Conservation (phyloP, 2,888 invertebrate genomes). For the Acanthosepion pharaonis region DNA sequence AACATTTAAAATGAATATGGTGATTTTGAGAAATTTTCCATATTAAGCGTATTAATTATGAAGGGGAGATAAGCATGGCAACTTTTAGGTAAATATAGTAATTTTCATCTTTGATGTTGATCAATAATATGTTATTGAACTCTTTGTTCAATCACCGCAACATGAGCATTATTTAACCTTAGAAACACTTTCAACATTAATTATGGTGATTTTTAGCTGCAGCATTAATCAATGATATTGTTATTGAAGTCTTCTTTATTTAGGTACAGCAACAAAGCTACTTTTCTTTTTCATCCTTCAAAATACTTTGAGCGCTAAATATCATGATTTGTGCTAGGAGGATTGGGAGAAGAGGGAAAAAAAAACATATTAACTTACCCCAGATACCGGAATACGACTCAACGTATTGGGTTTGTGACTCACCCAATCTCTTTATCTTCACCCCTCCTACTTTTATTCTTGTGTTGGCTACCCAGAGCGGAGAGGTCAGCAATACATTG, state of each 20-base stretch:
- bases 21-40: no score
- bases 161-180: neutral
- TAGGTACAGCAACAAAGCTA: neutral
- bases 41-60: no score
- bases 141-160: neutral
- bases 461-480: conserved; percentile 93
- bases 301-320: neutral
- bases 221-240: neutral
- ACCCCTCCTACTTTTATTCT: conserved; percentile 86
- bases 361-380: conserved; percentile 58
- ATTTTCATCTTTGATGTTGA: no score
- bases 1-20: no score
- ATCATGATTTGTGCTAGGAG: neutral
- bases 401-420: neutral
- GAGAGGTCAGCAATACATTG: conserved; percentile 89
- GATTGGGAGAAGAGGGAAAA: neutral
- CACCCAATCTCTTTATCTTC: conserved; percentile 64
- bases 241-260: neutral
- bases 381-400: conserved; percentile 61
- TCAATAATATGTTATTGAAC: neutral
- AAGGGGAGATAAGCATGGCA: no score
- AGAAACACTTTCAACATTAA: no score
- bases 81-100: no score
- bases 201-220: neutral
- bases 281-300: neutral